Evolutionary conservation across 2,113 vertebrate genomes (phyloP).

Genomic region (Pogona vitticeps): DNA sequence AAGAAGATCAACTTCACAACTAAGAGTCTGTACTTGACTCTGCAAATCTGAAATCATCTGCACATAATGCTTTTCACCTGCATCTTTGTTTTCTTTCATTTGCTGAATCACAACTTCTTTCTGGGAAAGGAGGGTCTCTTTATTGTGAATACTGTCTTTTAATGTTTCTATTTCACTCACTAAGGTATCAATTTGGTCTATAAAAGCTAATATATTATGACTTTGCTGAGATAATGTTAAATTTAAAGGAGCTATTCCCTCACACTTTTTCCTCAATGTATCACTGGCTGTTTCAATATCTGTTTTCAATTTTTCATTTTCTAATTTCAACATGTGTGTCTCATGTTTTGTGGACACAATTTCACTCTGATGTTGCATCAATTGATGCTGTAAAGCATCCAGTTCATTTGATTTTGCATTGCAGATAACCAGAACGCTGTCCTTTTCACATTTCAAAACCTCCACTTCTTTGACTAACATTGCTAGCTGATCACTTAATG

Average conservation of each 20-base stretch:
- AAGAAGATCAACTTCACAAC: conserved; percentile 48
- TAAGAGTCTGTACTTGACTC: conserved; percentile 65
- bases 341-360: conserved; percentile 67
- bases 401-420: conserved; percentile 69
- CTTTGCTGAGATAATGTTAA: conserved; percentile 68
- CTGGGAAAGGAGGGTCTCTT: conserved; percentile 69
- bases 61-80: conserved; percentile 70
- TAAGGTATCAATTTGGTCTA: conserved; percentile 67
- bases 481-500: conserved; percentile 73
- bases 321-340: conserved; percentile 69
- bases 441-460: conserved; percentile 71
- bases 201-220: conserved; percentile 67
- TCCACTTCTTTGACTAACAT: conserved; percentile 68
- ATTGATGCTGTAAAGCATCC: conserved; percentile 62
- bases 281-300: conserved; percentile 70
- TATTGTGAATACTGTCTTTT: conserved; percentile 64
- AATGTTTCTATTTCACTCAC: conserved; percentile 71
- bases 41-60: conserved; percentile 73
- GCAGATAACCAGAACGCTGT: conserved; percentile 58
- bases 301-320: conserved; percentile 75
- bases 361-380: conserved; percentile 65
- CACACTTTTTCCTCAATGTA: conserved; percentile 57
- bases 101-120: conserved; percentile 76
- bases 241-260: conserved; percentile 72
- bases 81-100: conserved; percentile 63